These are phyloP conservation scores for Melieria omissa DNA, from an alignment of 2,888 invertebrate species.

Conservation along the genomic window DNA sequence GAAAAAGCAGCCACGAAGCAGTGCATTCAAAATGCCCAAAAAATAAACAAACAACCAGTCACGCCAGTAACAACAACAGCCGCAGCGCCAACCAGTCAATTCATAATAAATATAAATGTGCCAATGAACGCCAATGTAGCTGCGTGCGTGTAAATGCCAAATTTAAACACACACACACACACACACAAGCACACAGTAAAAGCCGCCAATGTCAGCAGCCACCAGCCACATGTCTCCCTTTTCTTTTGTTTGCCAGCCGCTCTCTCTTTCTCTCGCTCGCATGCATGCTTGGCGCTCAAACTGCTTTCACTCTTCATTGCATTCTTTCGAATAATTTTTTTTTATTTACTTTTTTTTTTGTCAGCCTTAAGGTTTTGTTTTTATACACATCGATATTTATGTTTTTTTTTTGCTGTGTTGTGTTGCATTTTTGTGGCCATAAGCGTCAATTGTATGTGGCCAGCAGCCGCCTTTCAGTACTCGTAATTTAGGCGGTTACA, in stretches of 20 bases:
- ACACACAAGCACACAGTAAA: not conserved
- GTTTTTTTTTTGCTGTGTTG: not conserved
- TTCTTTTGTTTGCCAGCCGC: not conserved
- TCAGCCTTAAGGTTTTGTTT: not conserved
- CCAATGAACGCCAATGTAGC: constrained; percentile 23
- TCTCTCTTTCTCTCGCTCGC: not conserved
- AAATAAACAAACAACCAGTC: too few species aligned
- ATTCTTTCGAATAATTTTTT: not conserved
- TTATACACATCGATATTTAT: not conserved
- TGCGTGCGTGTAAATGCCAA: not conserved
- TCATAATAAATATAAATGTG: constrained; percentile 34
- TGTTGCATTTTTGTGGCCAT: not conserved
- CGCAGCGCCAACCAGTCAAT: constrained; percentile 2
- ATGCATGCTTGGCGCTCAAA: not conserved
- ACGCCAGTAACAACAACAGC: not conserved
- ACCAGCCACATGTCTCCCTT: not conserved
- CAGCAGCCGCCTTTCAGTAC: not conserved
- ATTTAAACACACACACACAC: not conserved
- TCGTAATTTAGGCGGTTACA: not conserved
- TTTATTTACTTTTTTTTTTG: not conserved
- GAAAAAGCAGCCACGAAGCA: not conserved
- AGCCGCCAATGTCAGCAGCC: constrained; percentile 13
- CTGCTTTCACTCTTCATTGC: constrained; percentile 31
- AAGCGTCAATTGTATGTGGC: not conserved
- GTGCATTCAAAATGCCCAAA: too few species aligned